These are phyloP conservation scores for Cyprinodon brontotheroides DNA, from an alignment of 2,113 vertebrate species.

Conservation along the genomic window DNA sequence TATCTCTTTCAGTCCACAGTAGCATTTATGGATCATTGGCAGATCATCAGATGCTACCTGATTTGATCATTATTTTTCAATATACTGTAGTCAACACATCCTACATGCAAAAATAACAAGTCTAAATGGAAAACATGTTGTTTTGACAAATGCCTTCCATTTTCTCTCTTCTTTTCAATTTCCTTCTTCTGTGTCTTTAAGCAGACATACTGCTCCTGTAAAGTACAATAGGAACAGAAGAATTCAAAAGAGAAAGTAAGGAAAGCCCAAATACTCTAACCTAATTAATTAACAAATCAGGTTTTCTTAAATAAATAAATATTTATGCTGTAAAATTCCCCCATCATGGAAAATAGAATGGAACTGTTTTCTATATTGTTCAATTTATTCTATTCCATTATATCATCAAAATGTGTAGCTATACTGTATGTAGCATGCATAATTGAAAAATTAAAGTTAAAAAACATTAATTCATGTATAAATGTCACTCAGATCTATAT, in stretches of 20 bases:
- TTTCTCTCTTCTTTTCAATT: no score
- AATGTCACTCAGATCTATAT: no score
- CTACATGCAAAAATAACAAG: background rate
- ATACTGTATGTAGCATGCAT: background rate
- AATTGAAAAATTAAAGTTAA: background rate
- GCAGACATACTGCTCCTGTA: background rate
- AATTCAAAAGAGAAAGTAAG: background rate
- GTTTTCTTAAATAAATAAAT: background rate
- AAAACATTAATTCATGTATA: background rate
- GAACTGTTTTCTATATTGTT: no score
- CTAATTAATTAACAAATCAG: background rate
- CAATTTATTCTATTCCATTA: no score
- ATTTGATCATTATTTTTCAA: constrained; percentile 1
- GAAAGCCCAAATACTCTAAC: background rate
- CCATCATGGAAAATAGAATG: no score
- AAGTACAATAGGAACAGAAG: background rate
- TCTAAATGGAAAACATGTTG: background rate
- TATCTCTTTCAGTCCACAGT: constrained; percentile 4
- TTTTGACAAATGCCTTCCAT: background rate
- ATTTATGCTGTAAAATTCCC: no score
- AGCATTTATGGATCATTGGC: background rate
- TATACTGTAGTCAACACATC: background rate
- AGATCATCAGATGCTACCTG: constrained; percentile 6
- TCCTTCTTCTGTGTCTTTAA: background rate
- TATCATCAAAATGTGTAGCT: background rate